These are phyloP conservation scores for Mungos mungo DNA, from an alignment of 2,113 vertebrate genomes.

Conservation along the genomic window DNA sequence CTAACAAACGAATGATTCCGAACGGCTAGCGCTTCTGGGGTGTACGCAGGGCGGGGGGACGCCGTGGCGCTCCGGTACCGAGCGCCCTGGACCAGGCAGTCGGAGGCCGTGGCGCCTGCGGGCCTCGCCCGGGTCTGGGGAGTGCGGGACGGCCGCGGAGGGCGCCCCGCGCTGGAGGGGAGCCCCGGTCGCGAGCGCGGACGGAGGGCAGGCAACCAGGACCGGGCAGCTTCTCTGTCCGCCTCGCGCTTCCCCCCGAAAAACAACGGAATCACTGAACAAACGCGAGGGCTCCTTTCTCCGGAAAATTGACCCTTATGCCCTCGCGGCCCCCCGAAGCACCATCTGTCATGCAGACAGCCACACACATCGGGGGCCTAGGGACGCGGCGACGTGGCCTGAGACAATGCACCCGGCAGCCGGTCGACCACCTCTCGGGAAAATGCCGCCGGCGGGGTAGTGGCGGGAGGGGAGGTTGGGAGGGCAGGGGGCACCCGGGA, in stretches of 20 bases:
- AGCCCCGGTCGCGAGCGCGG: neutral
- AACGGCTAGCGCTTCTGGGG: neutral
- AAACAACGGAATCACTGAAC: constrained; percentile 71
- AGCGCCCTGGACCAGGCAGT: neutral
- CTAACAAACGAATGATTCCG: neutral
- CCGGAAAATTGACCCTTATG: constrained; percentile 77
- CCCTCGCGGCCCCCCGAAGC: constrained; percentile 79
- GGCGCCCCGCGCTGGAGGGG: neutral
- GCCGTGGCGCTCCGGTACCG: neutral
- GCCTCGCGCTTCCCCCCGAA: neutral
- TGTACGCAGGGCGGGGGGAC: neutral
- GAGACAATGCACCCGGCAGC: constrained; percentile 80
- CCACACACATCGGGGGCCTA: constrained; percentile 77
- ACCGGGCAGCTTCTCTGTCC: neutral
- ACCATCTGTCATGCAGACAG: constrained; percentile 86
- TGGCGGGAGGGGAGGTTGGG: neutral
- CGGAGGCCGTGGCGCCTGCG: neutral
- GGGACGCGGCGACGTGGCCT: constrained; percentile 72
- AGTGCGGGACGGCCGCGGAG: neutral
- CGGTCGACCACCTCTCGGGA: constrained; percentile 72
- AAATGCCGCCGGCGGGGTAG: neutral
- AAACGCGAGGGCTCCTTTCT: constrained; percentile 74
- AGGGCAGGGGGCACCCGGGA: neutral
- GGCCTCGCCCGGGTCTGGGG: neutral
- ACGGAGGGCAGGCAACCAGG: neutral